These are phyloP conservation scores for Siniperca knerii DNA, from an alignment of 2,113 vertebrate species.

Conservation along the genomic window DNA sequence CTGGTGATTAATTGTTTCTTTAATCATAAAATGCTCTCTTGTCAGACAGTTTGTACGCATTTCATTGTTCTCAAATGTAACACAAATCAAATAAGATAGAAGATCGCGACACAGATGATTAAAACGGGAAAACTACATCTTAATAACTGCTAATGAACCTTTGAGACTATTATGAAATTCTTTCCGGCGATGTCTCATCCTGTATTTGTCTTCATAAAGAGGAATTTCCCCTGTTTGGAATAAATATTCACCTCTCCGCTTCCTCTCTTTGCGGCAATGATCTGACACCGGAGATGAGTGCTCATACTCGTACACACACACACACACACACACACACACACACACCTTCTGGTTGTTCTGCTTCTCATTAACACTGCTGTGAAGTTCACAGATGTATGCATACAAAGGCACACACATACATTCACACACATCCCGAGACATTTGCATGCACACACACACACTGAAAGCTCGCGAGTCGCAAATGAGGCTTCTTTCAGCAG, in stretches of 20 bases:
- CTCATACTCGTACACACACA: conserved; percentile 23
- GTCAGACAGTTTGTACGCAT: conserved; percentile 9
- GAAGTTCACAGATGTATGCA: conserved; percentile 60
- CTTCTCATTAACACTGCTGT: conserved; percentile 65
- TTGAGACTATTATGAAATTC: conserved; percentile 32
- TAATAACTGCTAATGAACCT: conserved; percentile 53
- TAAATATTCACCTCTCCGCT: conserved; percentile 75
- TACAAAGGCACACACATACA: conserved; percentile 22
- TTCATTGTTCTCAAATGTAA: conserved; percentile 8
- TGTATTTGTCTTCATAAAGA: conserved; percentile 63
- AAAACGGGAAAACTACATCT: conserved; percentile 13
- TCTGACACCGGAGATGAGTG: conserved; percentile 72
- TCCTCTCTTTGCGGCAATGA: conserved; percentile 67
- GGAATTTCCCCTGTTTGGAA: conserved; percentile 73
- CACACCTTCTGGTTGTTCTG: conserved; percentile 58
- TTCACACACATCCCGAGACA: conserved; percentile 14
- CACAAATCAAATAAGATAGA: conserved; percentile 3
- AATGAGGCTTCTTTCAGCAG: conserved; percentile 51
- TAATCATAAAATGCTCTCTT: conserved; percentile 3
- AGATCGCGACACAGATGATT: conserved; percentile 25
- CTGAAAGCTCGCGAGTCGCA: conserved; percentile 2
- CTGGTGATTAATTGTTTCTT: conserved; percentile 43
- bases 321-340: conserved; percentile 17
- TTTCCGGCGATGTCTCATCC: conserved; percentile 26
- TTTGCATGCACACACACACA: conserved; percentile 14